Conservation (phyloP, 2,797 vertebrate species). For the Sebastes umbrosus region DNA sequence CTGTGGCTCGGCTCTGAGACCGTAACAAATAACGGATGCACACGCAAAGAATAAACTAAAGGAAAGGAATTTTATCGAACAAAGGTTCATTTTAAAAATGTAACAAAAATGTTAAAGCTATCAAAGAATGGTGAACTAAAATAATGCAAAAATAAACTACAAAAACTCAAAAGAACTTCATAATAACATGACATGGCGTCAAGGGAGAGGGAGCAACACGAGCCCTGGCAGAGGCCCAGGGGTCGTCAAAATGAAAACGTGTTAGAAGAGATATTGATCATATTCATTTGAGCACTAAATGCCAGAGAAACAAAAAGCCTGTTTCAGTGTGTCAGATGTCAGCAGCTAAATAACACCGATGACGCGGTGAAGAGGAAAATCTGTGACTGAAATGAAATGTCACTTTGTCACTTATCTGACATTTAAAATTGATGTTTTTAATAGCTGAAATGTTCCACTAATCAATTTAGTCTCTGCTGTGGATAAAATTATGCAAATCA, state of each 20-base stretch:
- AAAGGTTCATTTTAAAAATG: background rate
- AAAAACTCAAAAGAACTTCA: background rate
- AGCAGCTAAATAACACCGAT: slow-evolving; percentile 30
- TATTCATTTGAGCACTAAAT: slow-evolving; percentile 43
- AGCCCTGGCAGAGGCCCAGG: background rate
- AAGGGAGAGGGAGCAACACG: background rate
- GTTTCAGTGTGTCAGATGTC: slow-evolving; percentile 33
- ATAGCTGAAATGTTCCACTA: slow-evolving; percentile 10
- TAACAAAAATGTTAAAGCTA: background rate
- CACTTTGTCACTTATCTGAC: slow-evolving; percentile 36
- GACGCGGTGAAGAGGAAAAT: background rate
- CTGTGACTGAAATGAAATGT: slow-evolving; percentile 44
- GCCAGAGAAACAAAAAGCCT: slow-evolving; percentile 14
- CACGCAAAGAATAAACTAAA: background rate
- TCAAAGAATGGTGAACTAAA: background rate
- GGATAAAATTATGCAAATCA: background rate
- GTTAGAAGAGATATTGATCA: slow-evolving; percentile 35
- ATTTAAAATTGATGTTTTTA: slow-evolving; percentile 39
- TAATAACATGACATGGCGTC: background rate
- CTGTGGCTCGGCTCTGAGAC: background rate
- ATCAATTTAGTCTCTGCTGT: background rate
- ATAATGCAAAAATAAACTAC: background rate
- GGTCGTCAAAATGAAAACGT: background rate
- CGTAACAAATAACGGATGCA: background rate
- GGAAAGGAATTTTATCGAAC: background rate